Evolutionary conservation across 2,113 vertebrate genomes (phyloP).

Genomic region (Taxidea taxus): DNA sequence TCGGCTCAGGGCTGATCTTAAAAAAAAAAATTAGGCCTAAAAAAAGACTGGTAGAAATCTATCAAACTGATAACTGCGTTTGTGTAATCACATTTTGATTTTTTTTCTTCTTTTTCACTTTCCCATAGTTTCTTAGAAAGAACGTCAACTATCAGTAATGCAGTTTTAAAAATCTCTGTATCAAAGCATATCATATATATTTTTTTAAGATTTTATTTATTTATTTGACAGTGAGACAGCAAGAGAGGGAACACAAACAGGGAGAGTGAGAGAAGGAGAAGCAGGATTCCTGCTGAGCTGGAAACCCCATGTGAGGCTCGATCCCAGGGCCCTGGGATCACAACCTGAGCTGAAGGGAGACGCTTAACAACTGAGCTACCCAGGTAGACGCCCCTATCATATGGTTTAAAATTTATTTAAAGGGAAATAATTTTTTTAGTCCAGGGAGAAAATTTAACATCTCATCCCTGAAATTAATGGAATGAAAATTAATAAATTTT

Average conservation of each 20-base stretch:
- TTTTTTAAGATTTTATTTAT: no score
- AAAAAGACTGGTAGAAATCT: background rate
- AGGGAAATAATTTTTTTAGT: background rate
- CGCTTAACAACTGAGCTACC: no score
- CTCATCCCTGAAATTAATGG: background rate
- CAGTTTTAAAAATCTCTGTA: background rate
- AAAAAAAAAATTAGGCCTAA: background rate
- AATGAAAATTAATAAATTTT: background rate
- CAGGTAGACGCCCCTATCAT: background rate
- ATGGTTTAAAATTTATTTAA: background rate
- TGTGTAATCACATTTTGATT: background rate
- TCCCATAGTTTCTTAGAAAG: background rate
- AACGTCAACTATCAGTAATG: background rate
- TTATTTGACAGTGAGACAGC: no score
- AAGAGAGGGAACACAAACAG: no score
- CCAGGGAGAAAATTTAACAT: background rate
- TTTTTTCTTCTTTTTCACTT: background rate
- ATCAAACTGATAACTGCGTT: background rate
- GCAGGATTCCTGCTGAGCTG: no score
- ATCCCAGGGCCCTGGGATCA: no score
- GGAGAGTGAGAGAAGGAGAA: no score
- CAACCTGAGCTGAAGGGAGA: no score
- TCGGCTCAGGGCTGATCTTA: background rate
- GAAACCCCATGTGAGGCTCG: no score
- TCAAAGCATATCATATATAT: background rate